A percentile compares a stretch with the other conserved stretches of the same genome.
Evolutionary conservation across 2,113 vertebrate species (phyloP).

Genomic region (Ictalurus punctatus): DNA sequence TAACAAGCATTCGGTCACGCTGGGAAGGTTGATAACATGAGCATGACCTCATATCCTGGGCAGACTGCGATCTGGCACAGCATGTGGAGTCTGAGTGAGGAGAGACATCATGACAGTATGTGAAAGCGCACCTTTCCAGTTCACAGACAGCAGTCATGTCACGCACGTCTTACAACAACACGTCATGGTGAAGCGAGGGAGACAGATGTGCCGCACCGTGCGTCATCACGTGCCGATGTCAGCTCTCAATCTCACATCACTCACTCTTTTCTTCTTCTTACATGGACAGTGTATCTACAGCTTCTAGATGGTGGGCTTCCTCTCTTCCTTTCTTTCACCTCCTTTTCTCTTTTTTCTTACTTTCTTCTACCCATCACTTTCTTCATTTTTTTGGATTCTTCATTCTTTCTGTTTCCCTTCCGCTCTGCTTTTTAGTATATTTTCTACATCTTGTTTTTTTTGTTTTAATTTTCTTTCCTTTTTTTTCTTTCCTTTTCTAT

Average conservation of each 20-base stretch:
- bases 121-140: constrained; percentile 45
- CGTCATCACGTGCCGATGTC: neutral
- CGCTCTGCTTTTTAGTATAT: too few species aligned
- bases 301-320: neutral
- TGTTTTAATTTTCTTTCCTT: neutral
- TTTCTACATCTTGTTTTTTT: neutral
- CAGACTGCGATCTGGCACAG: constrained; percentile 49
- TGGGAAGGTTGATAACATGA: constrained; percentile 57
- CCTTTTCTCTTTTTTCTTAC: neutral
- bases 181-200: neutral
- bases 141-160: constrained; percentile 32
- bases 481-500: neutral
- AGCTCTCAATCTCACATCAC: neutral
- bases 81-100: constrained; percentile 51
- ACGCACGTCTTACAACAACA: constrained; percentile 20
- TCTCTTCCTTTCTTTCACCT: neutral
- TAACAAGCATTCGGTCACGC: constrained; percentile 44
- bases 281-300: neutral
- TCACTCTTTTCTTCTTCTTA: neutral
- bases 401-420: too few species aligned
- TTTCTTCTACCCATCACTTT: neutral
- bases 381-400: neutral
- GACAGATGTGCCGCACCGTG: constrained; percentile 23
- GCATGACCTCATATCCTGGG: constrained; percentile 67
- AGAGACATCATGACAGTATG: constrained; percentile 59